Conservation (phyloP, 2,113 vertebrate species). For the Origma solitaria region DNA sequence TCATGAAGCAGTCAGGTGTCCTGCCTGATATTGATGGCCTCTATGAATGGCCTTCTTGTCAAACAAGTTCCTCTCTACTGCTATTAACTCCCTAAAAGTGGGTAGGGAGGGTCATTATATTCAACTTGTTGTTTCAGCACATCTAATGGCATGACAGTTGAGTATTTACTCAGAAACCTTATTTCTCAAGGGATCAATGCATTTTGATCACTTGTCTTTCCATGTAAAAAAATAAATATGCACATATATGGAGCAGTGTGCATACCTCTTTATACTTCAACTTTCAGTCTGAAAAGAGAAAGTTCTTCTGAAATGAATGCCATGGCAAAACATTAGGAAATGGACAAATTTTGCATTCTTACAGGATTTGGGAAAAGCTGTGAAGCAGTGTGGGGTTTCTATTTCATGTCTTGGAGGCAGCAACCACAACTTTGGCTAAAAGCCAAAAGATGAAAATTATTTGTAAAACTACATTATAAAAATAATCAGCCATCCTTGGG, state of each 20-base stretch:
- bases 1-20: background rate
- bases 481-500: background rate
- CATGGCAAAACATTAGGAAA: background rate
- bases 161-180: background rate
- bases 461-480: background rate
- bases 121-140: background rate
- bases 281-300: background rate
- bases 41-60: background rate
- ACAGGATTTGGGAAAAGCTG: background rate
- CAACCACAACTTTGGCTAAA: background rate
- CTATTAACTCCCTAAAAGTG: background rate
- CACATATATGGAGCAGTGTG: background rate
- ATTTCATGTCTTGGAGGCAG: background rate
- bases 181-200: background rate
- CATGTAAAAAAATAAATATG: background rate
- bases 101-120: background rate
- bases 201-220: background rate
- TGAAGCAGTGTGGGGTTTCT: background rate
- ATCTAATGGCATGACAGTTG: background rate
- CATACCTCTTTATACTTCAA: background rate
- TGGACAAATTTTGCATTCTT: background rate
- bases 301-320: background rate
- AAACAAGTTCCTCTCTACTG: background rate
- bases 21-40: background rate
- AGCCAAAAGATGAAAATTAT: background rate